Percentiles rank a stretch among this genome's conserved stretches.
phyloP scores from a whole-genome alignment of 2,113 vertebrate species.

The Capreolus pygargus region DNA sequence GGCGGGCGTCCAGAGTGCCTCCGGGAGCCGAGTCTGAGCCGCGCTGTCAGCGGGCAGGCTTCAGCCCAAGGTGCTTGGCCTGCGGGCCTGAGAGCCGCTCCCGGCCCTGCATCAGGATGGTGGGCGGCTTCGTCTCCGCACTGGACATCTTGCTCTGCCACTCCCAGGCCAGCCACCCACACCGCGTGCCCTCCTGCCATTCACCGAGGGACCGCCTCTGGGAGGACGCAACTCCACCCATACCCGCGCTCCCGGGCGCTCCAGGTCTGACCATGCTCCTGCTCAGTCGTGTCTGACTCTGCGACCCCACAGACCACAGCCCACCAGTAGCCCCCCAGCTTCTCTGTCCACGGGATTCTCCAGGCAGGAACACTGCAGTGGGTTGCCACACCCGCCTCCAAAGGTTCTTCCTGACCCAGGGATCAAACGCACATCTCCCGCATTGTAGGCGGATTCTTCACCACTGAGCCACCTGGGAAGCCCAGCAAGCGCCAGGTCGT shows the following conservation, averaged over 20 bases:
- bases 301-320: accelerated
- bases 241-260: neutral
- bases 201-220: accelerated
- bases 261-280: neutral
- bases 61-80: neutral
- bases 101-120: neutral
- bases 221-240: no score
- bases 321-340: neutral
- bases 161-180: neutral
- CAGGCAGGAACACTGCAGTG: neutral
- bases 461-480: neutral
- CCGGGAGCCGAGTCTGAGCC: neutral
- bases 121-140: neutral
- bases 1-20: neutral
- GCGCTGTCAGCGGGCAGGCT: neutral
- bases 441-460: neutral
- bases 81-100: neutral
- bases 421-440: neutral
- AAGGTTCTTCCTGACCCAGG: neutral
- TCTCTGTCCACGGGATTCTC: neutral
- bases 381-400: neutral
- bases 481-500: neutral
- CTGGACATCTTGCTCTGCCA: accelerated
- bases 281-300: neutral
- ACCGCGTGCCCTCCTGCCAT: neutral